Evolutionary conservation across 2,888 invertebrate genomes (phyloP).

Genomic region (Blastobasis adustella): DNA sequence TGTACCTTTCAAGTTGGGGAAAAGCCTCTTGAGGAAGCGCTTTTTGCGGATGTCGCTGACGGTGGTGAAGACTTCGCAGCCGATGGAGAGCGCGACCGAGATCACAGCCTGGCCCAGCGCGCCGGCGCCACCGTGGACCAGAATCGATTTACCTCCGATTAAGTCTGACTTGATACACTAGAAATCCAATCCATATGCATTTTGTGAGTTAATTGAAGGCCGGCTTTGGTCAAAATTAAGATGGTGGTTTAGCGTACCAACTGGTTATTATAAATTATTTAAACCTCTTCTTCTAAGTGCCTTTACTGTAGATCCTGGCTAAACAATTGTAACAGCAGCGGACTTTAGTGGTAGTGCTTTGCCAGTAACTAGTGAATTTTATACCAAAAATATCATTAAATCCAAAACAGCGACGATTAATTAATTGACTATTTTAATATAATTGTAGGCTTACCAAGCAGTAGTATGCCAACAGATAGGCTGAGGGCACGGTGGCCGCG

Average conservation of each 20-base stretch:
- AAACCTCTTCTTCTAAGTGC: neutral
- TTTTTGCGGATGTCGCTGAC: constrained; percentile 13
- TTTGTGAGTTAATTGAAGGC: neutral
- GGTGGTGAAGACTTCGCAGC: constrained; percentile 13
- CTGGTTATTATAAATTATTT: neutral
- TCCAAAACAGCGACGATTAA: no score
- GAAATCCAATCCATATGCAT: neutral
- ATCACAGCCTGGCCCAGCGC: constrained; percentile 16
- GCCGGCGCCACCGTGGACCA: constrained; percentile 13
- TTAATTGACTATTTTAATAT: neutral
- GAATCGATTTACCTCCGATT: constrained; percentile 1
- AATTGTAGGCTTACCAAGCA: constrained; percentile 25
- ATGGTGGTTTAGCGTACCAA: neutral
- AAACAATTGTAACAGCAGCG: neutral
- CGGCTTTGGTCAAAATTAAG: neutral
- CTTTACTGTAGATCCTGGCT: neutral
- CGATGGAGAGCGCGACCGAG: constrained; percentile 7
- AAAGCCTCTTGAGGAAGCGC: constrained; percentile 7
- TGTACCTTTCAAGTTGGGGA: constrained; percentile 10
- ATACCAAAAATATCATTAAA: no score
- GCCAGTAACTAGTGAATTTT: neutral
- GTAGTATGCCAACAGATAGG: constrained; percentile 75
- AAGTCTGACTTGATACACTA: neutral
- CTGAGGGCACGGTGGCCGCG: constrained; percentile 84
- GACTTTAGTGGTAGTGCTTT: neutral